Evolutionary conservation across 2,888 invertebrate species (phyloP).

Genomic region (Itoplectis maculator): DNA sequence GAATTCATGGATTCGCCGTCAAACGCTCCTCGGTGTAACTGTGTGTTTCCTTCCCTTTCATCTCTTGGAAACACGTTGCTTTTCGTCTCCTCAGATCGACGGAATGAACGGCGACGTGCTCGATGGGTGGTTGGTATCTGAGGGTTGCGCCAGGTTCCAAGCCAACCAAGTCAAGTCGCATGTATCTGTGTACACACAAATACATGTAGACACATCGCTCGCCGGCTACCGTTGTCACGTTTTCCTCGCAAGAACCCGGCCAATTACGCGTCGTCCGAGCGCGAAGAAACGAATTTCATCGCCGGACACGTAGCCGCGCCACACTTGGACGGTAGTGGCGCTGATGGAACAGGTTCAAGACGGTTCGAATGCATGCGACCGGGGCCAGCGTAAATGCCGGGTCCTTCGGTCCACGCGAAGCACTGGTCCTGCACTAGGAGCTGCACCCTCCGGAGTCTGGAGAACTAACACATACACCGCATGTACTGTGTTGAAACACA

Average conservation of each 20-base stretch:
- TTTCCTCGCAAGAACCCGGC: conserved; percentile 28
- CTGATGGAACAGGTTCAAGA: conserved; percentile 22
- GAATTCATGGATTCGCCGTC: conserved; percentile 6
- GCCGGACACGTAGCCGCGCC: conserved; percentile 49
- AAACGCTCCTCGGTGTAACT: not conserved
- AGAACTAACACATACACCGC: too few relatives aligned
- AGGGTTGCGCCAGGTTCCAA: not conserved
- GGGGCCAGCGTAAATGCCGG: too few relatives aligned
- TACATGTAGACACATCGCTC: not conserved
- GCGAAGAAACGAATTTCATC: conserved; percentile 60
- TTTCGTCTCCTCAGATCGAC: not conserved
- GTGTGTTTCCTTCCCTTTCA: conserved; percentile 6
- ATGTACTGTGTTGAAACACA: too few relatives aligned
- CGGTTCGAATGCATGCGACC: conserved; percentile 7
- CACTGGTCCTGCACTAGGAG: not conserved
- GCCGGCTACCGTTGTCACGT: conserved; percentile 28
- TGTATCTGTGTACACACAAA: not conserved
- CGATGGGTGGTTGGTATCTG: not conserved
- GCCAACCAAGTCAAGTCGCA: too few relatives aligned
- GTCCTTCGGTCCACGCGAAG: conserved; percentile 1
- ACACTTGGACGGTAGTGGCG: conserved; percentile 40
- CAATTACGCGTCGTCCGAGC: conserved; percentile 47
- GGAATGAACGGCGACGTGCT: conserved; percentile 24
- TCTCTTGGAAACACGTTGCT: not conserved
- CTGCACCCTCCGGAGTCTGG: too few relatives aligned